phyloP scores from a whole-genome alignment of 2,113 vertebrate species.

The Baryphthengus martii region DNA sequence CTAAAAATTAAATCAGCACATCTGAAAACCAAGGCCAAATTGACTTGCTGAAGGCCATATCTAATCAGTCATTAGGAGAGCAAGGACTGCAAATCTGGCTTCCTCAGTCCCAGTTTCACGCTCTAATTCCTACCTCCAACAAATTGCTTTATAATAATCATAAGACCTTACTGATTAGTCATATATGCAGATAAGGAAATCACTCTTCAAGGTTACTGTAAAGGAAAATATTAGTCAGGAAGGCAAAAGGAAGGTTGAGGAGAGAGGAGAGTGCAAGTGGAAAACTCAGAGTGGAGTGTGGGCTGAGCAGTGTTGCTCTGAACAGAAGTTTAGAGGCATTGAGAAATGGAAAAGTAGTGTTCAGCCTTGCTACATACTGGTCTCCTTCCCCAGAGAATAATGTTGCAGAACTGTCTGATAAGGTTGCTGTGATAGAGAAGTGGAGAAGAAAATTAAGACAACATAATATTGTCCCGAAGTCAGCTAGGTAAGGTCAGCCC shows the following conservation, averaged over 20 bases:
- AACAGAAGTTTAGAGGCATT: not conserved
- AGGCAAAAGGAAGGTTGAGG: not conserved
- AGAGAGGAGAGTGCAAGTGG: not conserved
- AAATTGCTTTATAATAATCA: conserved; percentile 40
- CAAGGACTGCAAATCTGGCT: conserved; percentile 14
- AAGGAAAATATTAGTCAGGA: not conserved
- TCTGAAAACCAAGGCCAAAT: conserved; percentile 11
- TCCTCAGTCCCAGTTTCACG: not conserved
- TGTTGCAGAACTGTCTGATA: not conserved
- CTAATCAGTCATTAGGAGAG: conserved; percentile 26
- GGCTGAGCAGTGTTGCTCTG: not conserved
- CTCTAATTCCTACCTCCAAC: conserved; percentile 40
- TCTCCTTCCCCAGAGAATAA: not conserved
- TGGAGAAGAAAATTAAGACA: not conserved
- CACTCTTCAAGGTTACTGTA: not conserved
- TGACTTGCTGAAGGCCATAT: conserved; percentile 40
- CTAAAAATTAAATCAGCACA: not conserved
- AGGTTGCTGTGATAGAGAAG: not conserved
- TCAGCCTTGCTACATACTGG: not conserved
- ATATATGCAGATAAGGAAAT: conserved; percentile 25
- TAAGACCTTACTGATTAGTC: conserved; percentile 33
- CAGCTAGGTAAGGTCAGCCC: not conserved
- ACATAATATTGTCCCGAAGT: not conserved
- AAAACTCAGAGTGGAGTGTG: not conserved
- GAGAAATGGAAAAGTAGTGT: not conserved